phyloP scores from a whole-genome alignment of 1,140 invertebrate species.

The Ceratina calcarata region DNA sequence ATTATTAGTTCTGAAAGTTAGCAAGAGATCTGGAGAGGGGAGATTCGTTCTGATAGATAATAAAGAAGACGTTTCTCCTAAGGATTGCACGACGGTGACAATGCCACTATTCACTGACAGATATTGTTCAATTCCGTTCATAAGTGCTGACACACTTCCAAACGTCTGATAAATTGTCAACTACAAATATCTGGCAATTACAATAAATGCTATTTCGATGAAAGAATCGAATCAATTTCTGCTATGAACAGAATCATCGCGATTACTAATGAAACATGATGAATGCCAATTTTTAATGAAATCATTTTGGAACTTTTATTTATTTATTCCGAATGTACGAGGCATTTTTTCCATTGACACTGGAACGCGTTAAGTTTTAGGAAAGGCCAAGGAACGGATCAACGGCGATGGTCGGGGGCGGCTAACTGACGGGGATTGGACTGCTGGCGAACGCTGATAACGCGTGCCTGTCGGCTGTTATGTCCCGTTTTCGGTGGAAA shows the following conservation, averaged over 20 bases:
- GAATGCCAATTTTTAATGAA: too few species aligned
- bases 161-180: too few species aligned
- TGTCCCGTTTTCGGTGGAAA: constrained; percentile 71
- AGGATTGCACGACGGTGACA: constrained; percentile 59
- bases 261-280: too few species aligned
- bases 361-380: constrained; percentile 63
- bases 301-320: too few species aligned
- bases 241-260: too few species aligned
- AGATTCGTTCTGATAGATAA: constrained; percentile 73
- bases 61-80: constrained; percentile 70
- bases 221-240: too few species aligned
- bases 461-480: constrained; percentile 75
- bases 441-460: constrained; percentile 78
- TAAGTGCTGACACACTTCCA: too few species aligned
- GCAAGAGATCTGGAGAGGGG: not conserved
- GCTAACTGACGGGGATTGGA: constrained; percentile 47
- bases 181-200: too few species aligned
- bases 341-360: constrained; percentile 57
- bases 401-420: constrained; percentile 52
- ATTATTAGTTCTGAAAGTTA: constrained; percentile 17
- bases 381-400: constrained; percentile 67
- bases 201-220: too few species aligned
- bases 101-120: constrained; percentile 53
- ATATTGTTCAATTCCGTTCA: constrained; percentile 62
- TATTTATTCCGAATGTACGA: too few species aligned